Base-by-base conservation (phyloP, 2,888 invertebrate species). In the Leptopilina myrica region DNA sequence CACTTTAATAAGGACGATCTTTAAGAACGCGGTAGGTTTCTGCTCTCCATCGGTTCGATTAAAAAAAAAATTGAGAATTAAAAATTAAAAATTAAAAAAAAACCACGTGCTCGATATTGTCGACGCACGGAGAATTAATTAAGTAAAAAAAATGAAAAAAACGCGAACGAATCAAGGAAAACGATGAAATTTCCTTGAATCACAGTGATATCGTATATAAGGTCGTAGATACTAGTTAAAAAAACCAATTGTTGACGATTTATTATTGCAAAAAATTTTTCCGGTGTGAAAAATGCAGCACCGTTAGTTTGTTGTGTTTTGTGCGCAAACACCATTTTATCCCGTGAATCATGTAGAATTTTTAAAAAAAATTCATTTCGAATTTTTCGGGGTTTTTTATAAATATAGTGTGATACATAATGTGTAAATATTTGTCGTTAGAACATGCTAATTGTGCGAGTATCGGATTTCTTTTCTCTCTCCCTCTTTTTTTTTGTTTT, bases 1-100 rank as follows among this genome's bases (percentile, higher is more conserved):
- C 78, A 76, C 76, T 59, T 65, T 81, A 26, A 78, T 78, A 80
- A 64, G 76, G 83, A 79, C 82, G 83, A 79, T 84, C 80, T 83
- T 49, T 49, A 49, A 84, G 83, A 82, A 82, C 80, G 84, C 86
- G 84, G 85, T 85, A 82, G 81, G 81, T 83, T 85, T 85, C 83
- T 85, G 83, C 80, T 82, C 84, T 73, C 80, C 84, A 85, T 85
- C 80, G 82, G 83, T 82, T 85, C 85, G 81, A 67, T 73, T 49
- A 49, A 49, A 49, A 49, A 49, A 46, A 7, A 46, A 46, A 46
- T 1, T 9, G 9, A 46, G 9, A 46, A 46, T 9, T 9, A 46
- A 46, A 46, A 46, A 46, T 9, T 9, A 46, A 46, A 46, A 46
- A 46, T 46, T 7, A 6, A 12, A 49, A 49, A 49, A 49, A 49